Percentiles rank a stretch among this genome's conserved stretches.
Evolutionary conservation across 2,113 vertebrate genomes (phyloP).

Genomic region (Bubo blakistoni): DNA sequence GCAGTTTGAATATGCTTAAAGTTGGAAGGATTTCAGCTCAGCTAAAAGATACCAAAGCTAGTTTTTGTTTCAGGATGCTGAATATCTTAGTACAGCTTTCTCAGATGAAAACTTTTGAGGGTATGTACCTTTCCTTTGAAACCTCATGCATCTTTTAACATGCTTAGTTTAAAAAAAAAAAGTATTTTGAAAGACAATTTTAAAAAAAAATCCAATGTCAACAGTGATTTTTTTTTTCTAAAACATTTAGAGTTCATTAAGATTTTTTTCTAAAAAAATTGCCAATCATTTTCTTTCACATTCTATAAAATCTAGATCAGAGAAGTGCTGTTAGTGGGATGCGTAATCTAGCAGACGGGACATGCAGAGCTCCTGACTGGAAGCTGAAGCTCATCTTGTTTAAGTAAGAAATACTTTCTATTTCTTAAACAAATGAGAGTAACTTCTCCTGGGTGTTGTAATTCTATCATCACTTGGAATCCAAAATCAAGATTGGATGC

Average conservation of each 20-base stretch:
- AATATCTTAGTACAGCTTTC: neutral
- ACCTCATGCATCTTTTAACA: neutral
- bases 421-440: neutral
- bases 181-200: neutral
- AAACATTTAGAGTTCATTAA: neutral
- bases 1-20: neutral
- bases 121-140: neutral
- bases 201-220: neutral
- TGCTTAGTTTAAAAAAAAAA: neutral
- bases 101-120: neutral
- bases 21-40: neutral
- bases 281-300: neutral
- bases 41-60: neutral
- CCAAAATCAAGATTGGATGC: slow-evolving; percentile 33
- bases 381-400: neutral
- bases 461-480: slow-evolving; percentile 46
- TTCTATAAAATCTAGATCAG: neutral
- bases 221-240: neutral
- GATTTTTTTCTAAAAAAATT: neutral
- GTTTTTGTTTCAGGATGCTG: neutral
- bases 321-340: neutral
- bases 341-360: neutral
- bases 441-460: slow-evolving; percentile 29
- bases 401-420: neutral
- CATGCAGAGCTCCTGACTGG: neutral